Evolutionary conservation across 2,888 invertebrate species (phyloP), one percentile per base, ranked within the genome.

Genomic region (Campopleginae sp.): DNA sequence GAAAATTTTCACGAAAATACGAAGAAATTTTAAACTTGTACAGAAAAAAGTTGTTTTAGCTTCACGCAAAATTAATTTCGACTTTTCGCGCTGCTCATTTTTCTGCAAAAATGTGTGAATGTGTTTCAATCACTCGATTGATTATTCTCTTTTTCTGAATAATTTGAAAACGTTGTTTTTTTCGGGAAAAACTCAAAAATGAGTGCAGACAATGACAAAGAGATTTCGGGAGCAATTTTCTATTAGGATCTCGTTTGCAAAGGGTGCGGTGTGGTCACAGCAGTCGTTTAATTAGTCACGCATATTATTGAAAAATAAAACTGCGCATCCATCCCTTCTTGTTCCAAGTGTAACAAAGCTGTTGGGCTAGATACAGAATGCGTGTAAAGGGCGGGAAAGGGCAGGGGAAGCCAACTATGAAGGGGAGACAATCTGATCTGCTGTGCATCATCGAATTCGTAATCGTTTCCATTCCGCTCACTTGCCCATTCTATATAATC

Each of bases 391-490:
- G 77, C 51, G 71, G 42, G 77, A 44, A 84, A 72, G 38, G 48
- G 23, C 65, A 71, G 71, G 80, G 42, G 42, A 74, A 61, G 17
- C 38, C 8, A n/a, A 72, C n/a, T 44, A 27, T 6, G 27, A 58
- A 42, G 72, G 72, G 46, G 72, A 74, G 66, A 72, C 33, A 78
- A 42, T 74, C 17, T 70, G 84, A 80, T 84, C 66, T 74, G 80
- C 80, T 72, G 84, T 72, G 71, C 72, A 84, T 84, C 80, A 61
- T 23, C 61, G 76, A 72, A 80, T 84, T 80, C 80, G 58, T 80
- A 84, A 84, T 84, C 80, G 84, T 80, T 84, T 76, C 48, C 42
- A 54, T 72, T 80, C 71, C 80, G 72, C 80, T 80, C 48, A 80
- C 84, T 80, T 80, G 75, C 51, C 61, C 66, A 27, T 70, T 63